Evolutionary conservation across 2,797 vertebrate genomes (phyloP).

Genomic region (Thaleichthys pacificus): DNA sequence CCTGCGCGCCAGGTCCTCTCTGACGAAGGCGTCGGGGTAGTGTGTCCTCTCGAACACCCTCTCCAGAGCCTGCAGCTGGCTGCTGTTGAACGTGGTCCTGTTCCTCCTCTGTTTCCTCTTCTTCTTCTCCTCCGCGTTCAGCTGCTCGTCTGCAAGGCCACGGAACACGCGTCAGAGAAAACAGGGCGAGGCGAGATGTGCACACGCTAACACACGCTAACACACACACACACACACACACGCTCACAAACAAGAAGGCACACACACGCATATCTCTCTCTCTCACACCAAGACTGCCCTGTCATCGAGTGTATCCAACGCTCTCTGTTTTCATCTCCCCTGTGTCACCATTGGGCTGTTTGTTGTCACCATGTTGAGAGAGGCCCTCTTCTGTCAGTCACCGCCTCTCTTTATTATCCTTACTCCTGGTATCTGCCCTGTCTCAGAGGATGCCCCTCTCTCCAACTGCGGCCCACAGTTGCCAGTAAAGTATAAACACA

Average conservation of each 20-base stretch:
- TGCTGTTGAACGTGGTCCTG: constrained; percentile 97
- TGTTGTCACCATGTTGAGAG: constrained; percentile 9
- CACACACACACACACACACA: background rate
- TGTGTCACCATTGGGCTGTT: constrained; percentile 20
- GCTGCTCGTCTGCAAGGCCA: constrained; percentile 83
- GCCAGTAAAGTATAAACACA: background rate
- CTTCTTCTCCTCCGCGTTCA: constrained; percentile 97
- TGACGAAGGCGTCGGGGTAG: constrained; percentile 95
- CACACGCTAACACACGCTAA: background rate
- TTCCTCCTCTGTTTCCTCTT: constrained; percentile 97
- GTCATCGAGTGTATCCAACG: constrained; percentile 14
- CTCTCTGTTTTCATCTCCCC: constrained; percentile 9
- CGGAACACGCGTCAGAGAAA: background rate
- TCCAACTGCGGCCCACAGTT: background rate
- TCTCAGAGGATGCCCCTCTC: background rate
- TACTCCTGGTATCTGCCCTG: background rate
- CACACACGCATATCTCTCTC: background rate
- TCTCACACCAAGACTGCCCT: background rate
- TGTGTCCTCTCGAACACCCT: constrained; percentile 96
- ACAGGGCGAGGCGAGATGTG: background rate
- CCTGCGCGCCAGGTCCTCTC: constrained; percentile 94
- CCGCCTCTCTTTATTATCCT: background rate
- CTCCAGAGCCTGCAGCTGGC: constrained; percentile 96
- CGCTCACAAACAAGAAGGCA: background rate
- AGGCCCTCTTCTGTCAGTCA: background rate